Conservation (phyloP, 2,113 vertebrate species). For the Nestor notabilis region DNA sequence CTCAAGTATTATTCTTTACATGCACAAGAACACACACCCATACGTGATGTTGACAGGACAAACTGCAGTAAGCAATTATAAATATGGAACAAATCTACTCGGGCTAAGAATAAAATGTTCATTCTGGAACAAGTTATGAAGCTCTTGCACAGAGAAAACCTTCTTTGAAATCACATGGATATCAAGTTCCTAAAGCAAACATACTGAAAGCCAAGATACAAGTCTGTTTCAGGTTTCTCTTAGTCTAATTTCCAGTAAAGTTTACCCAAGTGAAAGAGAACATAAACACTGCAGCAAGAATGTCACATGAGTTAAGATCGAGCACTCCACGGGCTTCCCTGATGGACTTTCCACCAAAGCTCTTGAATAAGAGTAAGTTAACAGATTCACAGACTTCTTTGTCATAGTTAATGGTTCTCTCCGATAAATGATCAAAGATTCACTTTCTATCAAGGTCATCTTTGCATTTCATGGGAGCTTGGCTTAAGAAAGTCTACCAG, state of each 20-base stretch:
- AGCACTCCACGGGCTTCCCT: not conserved
- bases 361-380: not conserved
- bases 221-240: not conserved
- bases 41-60: not conserved
- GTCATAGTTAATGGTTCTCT: not conserved
- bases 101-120: not conserved
- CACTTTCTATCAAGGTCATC: not conserved
- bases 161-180: not conserved
- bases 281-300: not conserved
- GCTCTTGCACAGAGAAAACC: not conserved
- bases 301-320: not conserved
- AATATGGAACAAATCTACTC: not conserved
- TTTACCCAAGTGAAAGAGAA: not conserved
- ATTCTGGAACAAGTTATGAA: not conserved
- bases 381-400: not conserved
- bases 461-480: not conserved
- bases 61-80: not conserved
- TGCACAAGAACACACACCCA: not conserved
- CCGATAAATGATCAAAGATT: not conserved
- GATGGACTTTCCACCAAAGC: not conserved
- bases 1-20: not conserved
- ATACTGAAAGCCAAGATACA: not conserved
- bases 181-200: constrained; percentile 11
- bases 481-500: not conserved
- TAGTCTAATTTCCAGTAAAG: not conserved